Conservation (phyloP, 2,888 invertebrate genomes). For the Coenonympha glycerion region DNA sequence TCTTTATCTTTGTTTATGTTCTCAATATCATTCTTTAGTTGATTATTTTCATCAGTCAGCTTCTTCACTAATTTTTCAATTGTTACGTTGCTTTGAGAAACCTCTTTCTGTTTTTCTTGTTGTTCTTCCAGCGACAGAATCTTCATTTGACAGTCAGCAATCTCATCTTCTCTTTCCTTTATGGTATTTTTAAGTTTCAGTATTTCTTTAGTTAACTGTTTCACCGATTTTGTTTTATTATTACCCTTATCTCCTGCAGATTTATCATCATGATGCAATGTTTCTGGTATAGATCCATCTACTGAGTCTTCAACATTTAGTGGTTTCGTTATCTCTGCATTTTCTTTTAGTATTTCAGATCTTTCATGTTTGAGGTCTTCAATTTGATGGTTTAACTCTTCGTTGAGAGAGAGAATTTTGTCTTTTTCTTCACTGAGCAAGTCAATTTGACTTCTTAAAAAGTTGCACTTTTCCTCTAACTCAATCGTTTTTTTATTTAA, state of each 20-base stretch:
- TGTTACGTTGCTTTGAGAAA: slow-evolving; percentile 43
- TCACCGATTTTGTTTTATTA: slow-evolving; percentile 60
- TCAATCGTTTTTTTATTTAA: slow-evolving; percentile 69
- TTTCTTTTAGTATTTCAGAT: slow-evolving; percentile 62
- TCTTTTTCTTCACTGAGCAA: slow-evolving; percentile 64
- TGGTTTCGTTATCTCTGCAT: slow-evolving; percentile 54
- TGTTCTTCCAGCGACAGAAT: slow-evolving; percentile 69
- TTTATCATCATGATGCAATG: slow-evolving; percentile 55
- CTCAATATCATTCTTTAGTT: slow-evolving; percentile 58
- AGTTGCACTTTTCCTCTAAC: slow-evolving; percentile 68
- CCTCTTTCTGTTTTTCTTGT: slow-evolving; percentile 62
- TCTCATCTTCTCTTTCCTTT: slow-evolving; percentile 72
- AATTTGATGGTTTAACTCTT: slow-evolving; percentile 58
- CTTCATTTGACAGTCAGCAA: slow-evolving; percentile 71
- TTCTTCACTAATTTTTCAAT: slow-evolving; percentile 63
- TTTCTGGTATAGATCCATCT: slow-evolving; percentile 46
- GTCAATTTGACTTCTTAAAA: slow-evolving; percentile 60
- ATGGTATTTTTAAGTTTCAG: slow-evolving; percentile 67
- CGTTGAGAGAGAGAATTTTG: slow-evolving; percentile 50
- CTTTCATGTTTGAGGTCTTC: slow-evolving; percentile 62
- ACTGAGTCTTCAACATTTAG: slow-evolving; percentile 44
- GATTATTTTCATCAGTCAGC: slow-evolving; percentile 58
- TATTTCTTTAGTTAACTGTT: slow-evolving; percentile 72
- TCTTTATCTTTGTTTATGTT: slow-evolving; percentile 41
- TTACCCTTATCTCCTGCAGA: slow-evolving; percentile 50